phyloP scores from a whole-genome alignment of 2,888 invertebrate genomes.

The Imbricaverruca yamaguchii region DNA sequence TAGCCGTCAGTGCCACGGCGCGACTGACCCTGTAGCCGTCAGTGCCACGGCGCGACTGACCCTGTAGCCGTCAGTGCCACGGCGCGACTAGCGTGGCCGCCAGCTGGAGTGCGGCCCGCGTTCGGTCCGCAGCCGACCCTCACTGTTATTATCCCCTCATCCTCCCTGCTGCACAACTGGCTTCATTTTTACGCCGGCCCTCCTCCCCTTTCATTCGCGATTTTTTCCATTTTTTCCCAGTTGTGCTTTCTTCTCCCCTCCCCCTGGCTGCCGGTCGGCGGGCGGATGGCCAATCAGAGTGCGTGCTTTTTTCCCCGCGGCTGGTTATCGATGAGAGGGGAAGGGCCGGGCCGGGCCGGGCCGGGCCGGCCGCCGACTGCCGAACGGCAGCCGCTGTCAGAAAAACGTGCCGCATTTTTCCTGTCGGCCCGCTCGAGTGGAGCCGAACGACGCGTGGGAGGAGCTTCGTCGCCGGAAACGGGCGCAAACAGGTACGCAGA shows the following conservation, averaged over 20 bases:
- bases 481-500: not conserved
- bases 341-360: not conserved
- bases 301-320: not conserved
- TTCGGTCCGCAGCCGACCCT: not conserved
- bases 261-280: not conserved
- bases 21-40: not conserved
- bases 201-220: slow-evolving; percentile 6
- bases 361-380: not conserved
- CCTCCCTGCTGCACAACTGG: not conserved
- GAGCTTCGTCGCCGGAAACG: not conserved
- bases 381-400: not conserved
- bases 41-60: no score
- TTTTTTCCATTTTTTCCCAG: slow-evolving; percentile 17
- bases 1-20: not conserved
- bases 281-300: not conserved
- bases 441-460: not conserved
- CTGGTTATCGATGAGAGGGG: slow-evolving; percentile 8
- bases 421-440: not conserved
- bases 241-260: not conserved
- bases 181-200: slow-evolving; percentile 2
- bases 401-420: slow-evolving; percentile 11
- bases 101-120: not conserved
- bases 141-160: not conserved
- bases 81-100: not conserved
- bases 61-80: no score